Conservation (phyloP, 2,113 vertebrate species). For the Numida meleagris region DNA sequence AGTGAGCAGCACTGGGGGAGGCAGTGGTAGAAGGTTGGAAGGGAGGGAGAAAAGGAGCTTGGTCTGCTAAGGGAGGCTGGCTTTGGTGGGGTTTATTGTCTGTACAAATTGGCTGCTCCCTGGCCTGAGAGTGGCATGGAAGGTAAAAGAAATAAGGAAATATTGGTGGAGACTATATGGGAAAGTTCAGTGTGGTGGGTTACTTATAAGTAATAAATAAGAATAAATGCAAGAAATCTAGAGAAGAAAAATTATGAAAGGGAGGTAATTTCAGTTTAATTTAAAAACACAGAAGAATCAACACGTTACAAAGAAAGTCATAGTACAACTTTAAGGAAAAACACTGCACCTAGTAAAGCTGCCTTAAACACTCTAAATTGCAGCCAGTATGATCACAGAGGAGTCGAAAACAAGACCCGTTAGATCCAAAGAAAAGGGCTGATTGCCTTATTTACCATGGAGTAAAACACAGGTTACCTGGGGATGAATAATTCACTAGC, state of each 20-base stretch:
- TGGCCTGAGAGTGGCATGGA: neutral
- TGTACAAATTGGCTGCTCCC: neutral
- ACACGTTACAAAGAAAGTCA: neutral
- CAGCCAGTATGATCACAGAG: neutral
- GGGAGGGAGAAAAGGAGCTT: neutral
- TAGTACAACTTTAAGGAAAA: neutral
- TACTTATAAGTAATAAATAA: too few species aligned
- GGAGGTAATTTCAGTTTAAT: neutral
- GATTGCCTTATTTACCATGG: neutral
- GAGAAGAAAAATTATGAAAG: neutral
- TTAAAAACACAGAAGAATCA: neutral
- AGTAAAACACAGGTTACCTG: constrained; percentile 22
- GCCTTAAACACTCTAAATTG: neutral
- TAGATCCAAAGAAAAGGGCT: neutral
- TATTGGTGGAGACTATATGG: neutral
- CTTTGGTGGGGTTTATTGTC: neutral
- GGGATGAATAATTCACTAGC: neutral
- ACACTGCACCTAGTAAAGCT: neutral
- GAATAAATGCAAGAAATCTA: constrained; percentile 6
- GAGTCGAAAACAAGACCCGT: neutral
- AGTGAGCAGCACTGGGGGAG: neutral
- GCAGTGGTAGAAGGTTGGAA: neutral
- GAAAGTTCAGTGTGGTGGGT: neutral
- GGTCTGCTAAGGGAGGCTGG: neutral
- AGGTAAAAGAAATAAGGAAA: neutral